Evolutionary conservation across 2,113 vertebrate species (phyloP).

Genomic region (Elachura formosa): DNA sequence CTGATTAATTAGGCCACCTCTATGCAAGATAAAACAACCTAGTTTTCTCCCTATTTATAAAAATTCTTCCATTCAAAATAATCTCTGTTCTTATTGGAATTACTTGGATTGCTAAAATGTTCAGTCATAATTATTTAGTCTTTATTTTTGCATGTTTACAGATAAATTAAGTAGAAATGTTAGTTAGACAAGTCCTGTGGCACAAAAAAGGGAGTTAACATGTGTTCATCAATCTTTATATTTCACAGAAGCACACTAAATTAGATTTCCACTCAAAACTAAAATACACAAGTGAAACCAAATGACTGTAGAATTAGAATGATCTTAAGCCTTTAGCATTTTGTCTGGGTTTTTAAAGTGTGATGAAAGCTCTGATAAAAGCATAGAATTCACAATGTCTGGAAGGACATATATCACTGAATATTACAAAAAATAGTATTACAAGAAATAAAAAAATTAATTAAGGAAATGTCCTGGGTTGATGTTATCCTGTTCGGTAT

Average conservation of each 20-base stretch:
- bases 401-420: background rate
- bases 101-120: background rate
- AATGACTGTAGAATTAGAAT: conserved; percentile 24
- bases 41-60: conserved; percentile 9
- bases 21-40: conserved; percentile 44
- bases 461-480: no score
- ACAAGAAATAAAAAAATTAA: background rate
- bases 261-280: conserved; percentile 31
- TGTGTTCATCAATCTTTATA: conserved; percentile 22
- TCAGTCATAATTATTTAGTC: conserved; percentile 18
- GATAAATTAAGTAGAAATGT: background rate
- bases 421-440: background rate
- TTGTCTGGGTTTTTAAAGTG: background rate
- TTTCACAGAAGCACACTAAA: conserved; percentile 40
- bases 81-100: conserved; percentile 15
- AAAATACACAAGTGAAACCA: conserved; percentile 36
- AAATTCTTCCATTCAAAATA: conserved; percentile 40
- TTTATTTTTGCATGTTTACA: conserved; percentile 31
- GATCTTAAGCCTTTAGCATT: background rate
- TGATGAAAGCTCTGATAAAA: background rate
- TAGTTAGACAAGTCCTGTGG: background rate
- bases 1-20: conserved; percentile 57
- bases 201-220: background rate
- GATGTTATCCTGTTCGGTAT: no score
- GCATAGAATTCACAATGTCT: background rate